Conservation (phyloP, 2,113 vertebrate genomes). For the Myiopsitta monachus region DNA sequence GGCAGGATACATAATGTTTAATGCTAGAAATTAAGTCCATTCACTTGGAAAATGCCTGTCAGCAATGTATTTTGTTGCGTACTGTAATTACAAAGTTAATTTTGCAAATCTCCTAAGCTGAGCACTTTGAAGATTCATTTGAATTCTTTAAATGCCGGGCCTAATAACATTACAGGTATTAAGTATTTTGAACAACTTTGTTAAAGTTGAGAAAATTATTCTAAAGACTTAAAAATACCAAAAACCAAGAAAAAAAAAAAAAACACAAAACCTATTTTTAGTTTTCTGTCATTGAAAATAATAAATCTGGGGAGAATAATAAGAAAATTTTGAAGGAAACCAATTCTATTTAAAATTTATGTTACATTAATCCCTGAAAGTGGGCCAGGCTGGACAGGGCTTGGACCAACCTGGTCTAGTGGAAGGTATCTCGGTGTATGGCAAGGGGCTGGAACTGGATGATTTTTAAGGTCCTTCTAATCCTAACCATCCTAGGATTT, state of each 20-base stretch:
- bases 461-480: neutral
- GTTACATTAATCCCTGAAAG: neutral
- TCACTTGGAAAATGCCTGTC: constrained; percentile 59
- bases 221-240: neutral
- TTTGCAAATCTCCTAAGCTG: constrained; percentile 70
- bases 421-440: neutral
- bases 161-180: constrained; percentile 57
- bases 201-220: constrained; percentile 52
- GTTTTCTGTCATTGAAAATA: neutral
- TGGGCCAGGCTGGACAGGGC: neutral
- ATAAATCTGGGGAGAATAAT: neutral
- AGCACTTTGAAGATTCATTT: constrained; percentile 65
- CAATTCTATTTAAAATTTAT: neutral
- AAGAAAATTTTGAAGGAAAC: neutral
- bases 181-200: constrained; percentile 55
- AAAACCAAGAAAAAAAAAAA: neutral
- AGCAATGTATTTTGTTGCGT: constrained; percentile 55
- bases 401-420: neutral
- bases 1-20: neutral
- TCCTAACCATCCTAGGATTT: neutral
- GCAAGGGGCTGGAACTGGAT: neutral
- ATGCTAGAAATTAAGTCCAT: constrained; percentile 30
- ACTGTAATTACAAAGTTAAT: constrained; percentile 71
- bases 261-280: neutral
- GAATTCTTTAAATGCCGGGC: constrained; percentile 52